Evolutionary conservation across 2,888 invertebrate species (phyloP).

Genomic region (Leuctra nigra): DNA sequence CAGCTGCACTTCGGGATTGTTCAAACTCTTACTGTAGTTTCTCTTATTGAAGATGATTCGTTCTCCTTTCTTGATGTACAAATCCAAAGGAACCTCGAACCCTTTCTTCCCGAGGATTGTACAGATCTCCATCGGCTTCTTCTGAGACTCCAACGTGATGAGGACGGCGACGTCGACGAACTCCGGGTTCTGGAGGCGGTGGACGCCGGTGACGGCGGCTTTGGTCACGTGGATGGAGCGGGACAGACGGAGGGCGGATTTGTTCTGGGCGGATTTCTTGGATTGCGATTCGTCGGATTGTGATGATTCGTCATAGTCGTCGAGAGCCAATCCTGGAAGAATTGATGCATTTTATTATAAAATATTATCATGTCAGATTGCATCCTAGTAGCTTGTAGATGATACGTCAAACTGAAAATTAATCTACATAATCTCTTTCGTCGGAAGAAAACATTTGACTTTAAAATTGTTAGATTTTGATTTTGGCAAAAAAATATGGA

Average conservation of each 20-base stretch:
- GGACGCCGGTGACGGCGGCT: background rate
- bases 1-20: background rate
- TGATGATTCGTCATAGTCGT: background rate
- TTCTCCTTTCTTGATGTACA: background rate
- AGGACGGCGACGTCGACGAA: background rate
- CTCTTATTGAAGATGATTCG: background rate
- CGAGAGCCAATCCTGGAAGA: too few species aligned
- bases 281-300: background rate
- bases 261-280: too few species aligned
- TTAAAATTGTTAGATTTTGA: too few species aligned
- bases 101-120: background rate
- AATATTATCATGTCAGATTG: too few species aligned
- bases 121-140: background rate
- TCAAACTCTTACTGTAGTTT: background rate
- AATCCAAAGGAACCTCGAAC: background rate
- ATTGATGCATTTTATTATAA: too few species aligned
- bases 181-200: background rate
- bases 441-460: too few species aligned
- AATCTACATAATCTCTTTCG: too few species aligned
- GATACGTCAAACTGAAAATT: too few species aligned
- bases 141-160: background rate
- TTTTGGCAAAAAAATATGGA: too few species aligned
- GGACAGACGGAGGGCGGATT: background rate
- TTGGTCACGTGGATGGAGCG: conserved; percentile 2
- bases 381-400: too few species aligned